phyloP scores from a whole-genome alignment of 2,888 invertebrate species.

The Stenichneumon culpator region DNA sequence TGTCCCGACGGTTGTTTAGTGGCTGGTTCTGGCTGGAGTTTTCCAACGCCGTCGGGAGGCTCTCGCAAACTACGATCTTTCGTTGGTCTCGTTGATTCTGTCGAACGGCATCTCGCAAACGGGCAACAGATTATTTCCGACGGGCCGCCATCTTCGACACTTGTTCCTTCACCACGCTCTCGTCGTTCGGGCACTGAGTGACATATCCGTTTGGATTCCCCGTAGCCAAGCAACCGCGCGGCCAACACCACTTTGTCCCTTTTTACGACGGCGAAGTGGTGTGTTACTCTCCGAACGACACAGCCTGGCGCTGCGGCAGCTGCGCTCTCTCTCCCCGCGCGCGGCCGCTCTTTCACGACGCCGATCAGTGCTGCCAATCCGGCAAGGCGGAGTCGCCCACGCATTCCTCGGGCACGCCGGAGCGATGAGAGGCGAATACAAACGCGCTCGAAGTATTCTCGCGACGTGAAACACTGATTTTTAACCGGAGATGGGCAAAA shows the following conservation, averaged over 20 bases:
- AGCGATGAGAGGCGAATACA: background rate
- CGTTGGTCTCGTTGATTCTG: background rate
- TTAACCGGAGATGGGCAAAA: too few relatives aligned
- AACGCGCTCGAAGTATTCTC: too few relatives aligned
- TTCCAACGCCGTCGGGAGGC: conserved; percentile 1
- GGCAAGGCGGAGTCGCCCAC: background rate
- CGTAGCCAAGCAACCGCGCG: conserved; percentile 60
- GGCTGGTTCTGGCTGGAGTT: conserved; percentile 3
- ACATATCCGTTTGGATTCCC: conserved; percentile 67
- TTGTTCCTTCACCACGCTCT: conserved; percentile 64
- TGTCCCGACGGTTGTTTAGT: conserved; percentile 58
- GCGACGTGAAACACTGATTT: background rate
- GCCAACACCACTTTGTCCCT: conserved; percentile 27
- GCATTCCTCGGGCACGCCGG: background rate
- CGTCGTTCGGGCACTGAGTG: conserved; percentile 63
- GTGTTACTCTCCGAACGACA: background rate
- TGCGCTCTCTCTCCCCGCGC: background rate
- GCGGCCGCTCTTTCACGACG: background rate
- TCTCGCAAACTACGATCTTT: background rate
- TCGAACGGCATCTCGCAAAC: conserved; percentile 56
- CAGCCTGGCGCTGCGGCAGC: conserved; percentile 23
- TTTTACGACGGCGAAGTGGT: background rate
- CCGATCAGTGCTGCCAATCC: conserved; percentile 6
- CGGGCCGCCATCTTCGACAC: conserved; percentile 72
- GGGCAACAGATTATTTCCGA: conserved; percentile 52